A percentile compares a stretch with the other conserved stretches of the same genome.
Conservation (phyloP, 2,797 vertebrate genomes). For the Chiroxiphia lanceolata region DNA sequence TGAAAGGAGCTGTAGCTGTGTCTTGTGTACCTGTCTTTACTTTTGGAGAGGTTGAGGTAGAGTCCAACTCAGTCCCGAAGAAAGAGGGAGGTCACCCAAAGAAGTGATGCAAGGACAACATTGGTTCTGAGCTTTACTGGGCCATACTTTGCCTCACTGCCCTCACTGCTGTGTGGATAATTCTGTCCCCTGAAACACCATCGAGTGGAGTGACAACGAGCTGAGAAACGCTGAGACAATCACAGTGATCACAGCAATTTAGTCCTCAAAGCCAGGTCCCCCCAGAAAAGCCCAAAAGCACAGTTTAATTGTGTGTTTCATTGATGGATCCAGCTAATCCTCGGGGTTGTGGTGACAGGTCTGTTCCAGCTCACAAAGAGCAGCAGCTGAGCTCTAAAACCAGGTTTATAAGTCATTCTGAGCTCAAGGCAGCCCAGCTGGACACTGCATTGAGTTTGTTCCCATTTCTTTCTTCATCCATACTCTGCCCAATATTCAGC, state of each 20-base stretch:
- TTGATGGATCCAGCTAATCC: background rate
- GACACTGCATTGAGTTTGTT: background rate
- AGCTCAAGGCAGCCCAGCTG: background rate
- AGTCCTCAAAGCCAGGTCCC: background rate
- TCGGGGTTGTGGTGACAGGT: background rate
- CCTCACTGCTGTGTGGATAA: too few relatives aligned
- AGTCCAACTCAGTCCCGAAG: background rate
- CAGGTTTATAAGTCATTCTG: background rate
- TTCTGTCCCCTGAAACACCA: background rate
- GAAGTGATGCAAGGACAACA: background rate
- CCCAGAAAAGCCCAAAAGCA: background rate
- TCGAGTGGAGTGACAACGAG: background rate
- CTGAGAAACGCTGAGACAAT: background rate
- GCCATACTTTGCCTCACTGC: background rate
- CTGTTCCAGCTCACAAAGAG: background rate
- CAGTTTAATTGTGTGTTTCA: background rate
- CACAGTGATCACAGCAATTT: background rate
- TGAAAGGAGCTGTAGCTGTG: background rate
- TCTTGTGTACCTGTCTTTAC: background rate
- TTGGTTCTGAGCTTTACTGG: background rate
- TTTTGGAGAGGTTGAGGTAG: background rate
- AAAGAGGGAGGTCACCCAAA: background rate
- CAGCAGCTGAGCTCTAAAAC: background rate
- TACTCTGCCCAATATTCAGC: background rate
- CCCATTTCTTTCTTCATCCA: background rate